Percentiles rank a stretch among this genome's conserved stretches.
phyloP scores from a whole-genome alignment of 2,888 invertebrate genomes.

The Adela reaumurella region DNA sequence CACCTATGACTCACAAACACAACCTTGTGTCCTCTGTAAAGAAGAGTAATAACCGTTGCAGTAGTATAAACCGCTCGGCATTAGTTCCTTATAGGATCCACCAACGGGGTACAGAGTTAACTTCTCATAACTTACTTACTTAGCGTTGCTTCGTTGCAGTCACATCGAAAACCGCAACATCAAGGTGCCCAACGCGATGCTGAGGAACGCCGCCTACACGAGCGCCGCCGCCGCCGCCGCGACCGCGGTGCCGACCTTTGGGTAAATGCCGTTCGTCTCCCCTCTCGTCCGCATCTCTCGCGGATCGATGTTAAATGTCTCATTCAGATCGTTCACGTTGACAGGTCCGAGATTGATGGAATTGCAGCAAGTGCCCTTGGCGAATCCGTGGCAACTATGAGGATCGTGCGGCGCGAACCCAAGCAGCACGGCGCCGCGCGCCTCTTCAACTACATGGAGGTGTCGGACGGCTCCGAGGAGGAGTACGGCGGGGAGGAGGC shows the following conservation, averaged over 20 bases:
- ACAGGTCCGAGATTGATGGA: constrained; percentile 13
- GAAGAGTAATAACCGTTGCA: too few relatives aligned
- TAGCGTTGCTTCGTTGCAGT: constrained; percentile 32
- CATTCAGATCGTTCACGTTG: constrained; percentile 15
- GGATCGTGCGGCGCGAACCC: constrained; percentile 25
- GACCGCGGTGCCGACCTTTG: constrained; percentile 16
- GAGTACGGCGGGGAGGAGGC: constrained; percentile 35
- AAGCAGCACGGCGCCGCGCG: constrained; percentile 63
- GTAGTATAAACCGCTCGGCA: too few relatives aligned
- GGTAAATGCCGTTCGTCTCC: constrained; percentile 17
- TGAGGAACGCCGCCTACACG: constrained; percentile 26
- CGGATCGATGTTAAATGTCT: constrained; percentile 15
- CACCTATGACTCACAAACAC: too few relatives aligned
- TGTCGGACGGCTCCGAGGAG: constrained; percentile 66
- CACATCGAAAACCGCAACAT: constrained; percentile 61
- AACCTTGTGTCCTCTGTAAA: too few relatives aligned
- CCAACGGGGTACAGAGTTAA: too few relatives aligned
- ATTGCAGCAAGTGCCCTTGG: constrained; percentile 11
- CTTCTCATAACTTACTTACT: too few relatives aligned
- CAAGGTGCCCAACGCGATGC: constrained; percentile 48
- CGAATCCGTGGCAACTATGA: constrained; percentile 18
- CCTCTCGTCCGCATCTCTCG: constrained; percentile 13
- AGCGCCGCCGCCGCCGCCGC: constrained; percentile 18
- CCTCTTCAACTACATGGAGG: constrained; percentile 71
- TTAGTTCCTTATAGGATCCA: too few relatives aligned